Evolutionary conservation across 2,888 invertebrate species (phyloP), one percentile per base, ranked within the genome.

Genomic region (Meteorus colon): DNA sequence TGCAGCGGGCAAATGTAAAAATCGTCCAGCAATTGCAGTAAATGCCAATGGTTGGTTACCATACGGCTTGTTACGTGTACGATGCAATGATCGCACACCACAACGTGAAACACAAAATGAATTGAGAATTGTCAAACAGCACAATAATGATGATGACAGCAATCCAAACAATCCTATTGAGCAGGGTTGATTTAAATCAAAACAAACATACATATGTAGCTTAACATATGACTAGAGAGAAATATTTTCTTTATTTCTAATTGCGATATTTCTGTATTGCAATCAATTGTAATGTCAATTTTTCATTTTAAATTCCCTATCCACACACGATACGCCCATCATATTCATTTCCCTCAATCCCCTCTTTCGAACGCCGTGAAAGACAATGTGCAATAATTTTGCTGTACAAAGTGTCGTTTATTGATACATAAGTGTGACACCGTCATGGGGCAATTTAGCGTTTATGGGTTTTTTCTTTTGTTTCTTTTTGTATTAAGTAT

Each of bases 1-100:
- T 65, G 91, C 92, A 0, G 91, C 92, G 0, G 86, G 84, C 60
- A 85, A 81, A 74, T 82, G 86, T 48, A 88, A 89, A 79, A 86
- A 84, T 74, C 79, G 72, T 55, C 74, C 76, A 5, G 81, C 77
- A 65, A 78, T 79, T 77, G 82, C 79, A 60, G 84, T 82, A 75
- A 85, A 82, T 76, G 79, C 84, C 75, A 87, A 84, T 82, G 87
- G 87, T 24, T 88, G 89, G 89, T 77, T 89, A 31, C 84, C 87
- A 31, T 89, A 88, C 77, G 87, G 87, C 2, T 75, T 89, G 69
- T 82, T 89, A 70, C 86, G 89, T 78, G 85, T 87, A 41, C 84
- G 88, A 12, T 85, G 87, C 80, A 80, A 86, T 66, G 81, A 85
- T 63, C 81, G 86, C 74, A 82, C 82, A 27, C 82, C 73, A 77